Conservation (phyloP, 2,797 vertebrate species). For the Gallinago stenura region DNA sequence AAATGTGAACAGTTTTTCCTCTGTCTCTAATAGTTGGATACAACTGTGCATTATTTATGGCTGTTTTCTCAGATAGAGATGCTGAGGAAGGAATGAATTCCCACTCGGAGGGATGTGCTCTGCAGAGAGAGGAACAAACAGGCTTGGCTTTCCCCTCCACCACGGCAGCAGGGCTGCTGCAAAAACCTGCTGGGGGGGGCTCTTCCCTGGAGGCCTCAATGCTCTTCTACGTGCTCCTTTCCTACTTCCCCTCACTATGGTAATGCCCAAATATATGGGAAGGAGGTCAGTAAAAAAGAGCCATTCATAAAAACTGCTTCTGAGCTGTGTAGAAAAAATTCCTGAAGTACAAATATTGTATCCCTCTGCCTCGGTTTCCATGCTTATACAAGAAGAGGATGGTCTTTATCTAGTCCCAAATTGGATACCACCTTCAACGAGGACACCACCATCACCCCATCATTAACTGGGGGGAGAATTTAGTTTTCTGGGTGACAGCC, state of each 20-base stretch:
- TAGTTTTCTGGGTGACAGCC: neutral
- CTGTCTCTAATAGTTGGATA: neutral
- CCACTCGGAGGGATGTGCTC: accelerated
- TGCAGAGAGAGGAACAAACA: neutral
- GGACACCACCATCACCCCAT: neutral
- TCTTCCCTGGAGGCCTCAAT: accelerated
- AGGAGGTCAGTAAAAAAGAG: neutral
- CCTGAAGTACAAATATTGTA: neutral
- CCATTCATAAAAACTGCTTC: neutral
- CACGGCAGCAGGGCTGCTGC: neutral
- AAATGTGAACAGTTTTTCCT: neutral
- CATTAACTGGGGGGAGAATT: neutral
- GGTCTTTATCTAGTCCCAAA: neutral
- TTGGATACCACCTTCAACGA: neutral
- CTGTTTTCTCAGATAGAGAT: neutral
- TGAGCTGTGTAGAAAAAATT: neutral
- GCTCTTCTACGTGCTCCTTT: neutral
- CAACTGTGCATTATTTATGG: neutral
- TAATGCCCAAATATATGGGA: neutral
- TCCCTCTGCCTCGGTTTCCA: neutral
- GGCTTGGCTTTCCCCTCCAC: neutral
- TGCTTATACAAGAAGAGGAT: neutral
- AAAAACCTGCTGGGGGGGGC: accelerated
- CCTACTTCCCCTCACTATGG: neutral
- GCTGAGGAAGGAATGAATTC: neutral